A percentile compares a stretch with the other conserved stretches of the same genome.
Evolutionary conservation across 2,888 invertebrate genomes (phyloP).

Genomic region (Malthinus seriepunctatus): DNA sequence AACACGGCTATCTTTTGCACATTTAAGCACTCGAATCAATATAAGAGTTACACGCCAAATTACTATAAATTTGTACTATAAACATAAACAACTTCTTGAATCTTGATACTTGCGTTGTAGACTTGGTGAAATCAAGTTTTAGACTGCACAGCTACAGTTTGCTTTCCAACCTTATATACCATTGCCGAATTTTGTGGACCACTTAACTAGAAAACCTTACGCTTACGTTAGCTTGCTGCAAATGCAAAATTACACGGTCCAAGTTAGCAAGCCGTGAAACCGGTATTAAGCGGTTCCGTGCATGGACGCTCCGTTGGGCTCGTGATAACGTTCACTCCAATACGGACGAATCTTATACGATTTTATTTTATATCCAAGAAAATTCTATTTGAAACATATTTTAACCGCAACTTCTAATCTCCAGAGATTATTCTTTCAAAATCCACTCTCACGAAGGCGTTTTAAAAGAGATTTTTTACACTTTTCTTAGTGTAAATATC

Average conservation of each 20-base stretch:
- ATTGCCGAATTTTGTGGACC: constrained; percentile 65
- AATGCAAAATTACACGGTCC: constrained; percentile 65
- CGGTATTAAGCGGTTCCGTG: constrained; percentile 54
- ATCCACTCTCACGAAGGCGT: no score
- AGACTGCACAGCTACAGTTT: constrained; percentile 43
- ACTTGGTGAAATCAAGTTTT: constrained; percentile 35
- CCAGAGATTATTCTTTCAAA: no score
- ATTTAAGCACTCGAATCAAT: no score
- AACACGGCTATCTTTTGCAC: no score
- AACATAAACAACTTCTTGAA: background rate
- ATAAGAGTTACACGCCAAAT: background rate
- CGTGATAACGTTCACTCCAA: constrained; percentile 31
- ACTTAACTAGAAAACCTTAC: constrained; percentile 66
- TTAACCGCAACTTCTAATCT: no score
- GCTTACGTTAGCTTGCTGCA: constrained; percentile 57
- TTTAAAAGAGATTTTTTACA: no score
- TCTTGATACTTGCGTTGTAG: constrained; percentile 23
- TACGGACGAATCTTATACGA: constrained; percentile 21
- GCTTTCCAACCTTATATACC: constrained; percentile 58
- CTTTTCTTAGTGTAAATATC: no score
- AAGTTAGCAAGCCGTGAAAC: constrained; percentile 63
- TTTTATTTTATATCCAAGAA: background rate
- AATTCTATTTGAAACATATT: no score
- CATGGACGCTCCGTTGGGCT: constrained; percentile 52
- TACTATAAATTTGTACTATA: background rate